phyloP scores from a whole-genome alignment of 2,797 vertebrate species.

The Heterohyrax brucei region DNA sequence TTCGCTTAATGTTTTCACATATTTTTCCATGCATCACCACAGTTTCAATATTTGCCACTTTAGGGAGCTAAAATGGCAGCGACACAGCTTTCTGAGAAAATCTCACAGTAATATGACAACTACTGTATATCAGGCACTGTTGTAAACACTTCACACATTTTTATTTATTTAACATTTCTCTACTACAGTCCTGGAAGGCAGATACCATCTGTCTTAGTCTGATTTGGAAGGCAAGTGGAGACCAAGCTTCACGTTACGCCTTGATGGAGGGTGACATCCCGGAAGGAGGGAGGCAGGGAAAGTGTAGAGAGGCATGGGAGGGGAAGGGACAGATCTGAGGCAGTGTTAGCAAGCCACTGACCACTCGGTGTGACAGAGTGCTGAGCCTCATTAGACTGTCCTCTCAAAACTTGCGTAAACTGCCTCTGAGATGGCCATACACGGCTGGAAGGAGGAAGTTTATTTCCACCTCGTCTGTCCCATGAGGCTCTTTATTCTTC shows the following conservation, averaged over 20 bases:
- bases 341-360: background rate
- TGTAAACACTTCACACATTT: constrained; percentile 54
- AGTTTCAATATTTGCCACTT: constrained; percentile 64
- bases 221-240: constrained; percentile 30
- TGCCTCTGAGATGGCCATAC: background rate
- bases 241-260: background rate
- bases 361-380: background rate
- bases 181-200: background rate
- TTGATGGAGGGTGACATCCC: background rate
- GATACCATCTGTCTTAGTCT: constrained; percentile 16
- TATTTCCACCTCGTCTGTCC: background rate
- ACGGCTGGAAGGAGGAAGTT: background rate
- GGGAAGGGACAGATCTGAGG: background rate
- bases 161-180: constrained; percentile 32
- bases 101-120: constrained; percentile 39
- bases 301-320: background rate
- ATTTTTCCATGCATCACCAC: background rate
- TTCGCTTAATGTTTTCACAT: constrained; percentile 52
- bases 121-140: constrained; percentile 13
- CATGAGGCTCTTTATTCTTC: background rate
- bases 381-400: background rate
- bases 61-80: background rate
- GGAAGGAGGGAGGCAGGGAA: background rate
- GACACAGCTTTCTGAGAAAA: background rate
- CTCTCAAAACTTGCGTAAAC: background rate